Conservation (phyloP, 2,888 invertebrate species). For the Sturmia bella region DNA sequence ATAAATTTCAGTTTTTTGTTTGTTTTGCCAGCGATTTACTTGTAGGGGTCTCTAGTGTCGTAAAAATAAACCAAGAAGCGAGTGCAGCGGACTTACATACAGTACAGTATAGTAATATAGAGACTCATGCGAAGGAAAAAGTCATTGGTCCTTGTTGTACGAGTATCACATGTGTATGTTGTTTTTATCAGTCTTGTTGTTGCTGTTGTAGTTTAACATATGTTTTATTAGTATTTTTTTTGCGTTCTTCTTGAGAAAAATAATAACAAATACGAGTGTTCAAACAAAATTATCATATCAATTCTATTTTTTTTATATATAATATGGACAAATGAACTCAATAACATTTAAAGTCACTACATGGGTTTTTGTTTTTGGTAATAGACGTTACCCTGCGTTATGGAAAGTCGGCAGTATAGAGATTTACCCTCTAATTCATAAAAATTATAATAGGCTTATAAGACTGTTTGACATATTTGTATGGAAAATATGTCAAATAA, state of each 20-base stretch:
- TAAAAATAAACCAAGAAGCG: conserved; percentile 37
- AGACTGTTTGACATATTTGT: no score
- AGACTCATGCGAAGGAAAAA: conserved; percentile 20
- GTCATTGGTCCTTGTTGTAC: conserved; percentile 69
- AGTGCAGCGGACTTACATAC: conserved; percentile 1
- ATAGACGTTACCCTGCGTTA: neutral
- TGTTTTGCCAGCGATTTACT: conserved; percentile 39
- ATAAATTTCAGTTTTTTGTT: conserved; percentile 40
- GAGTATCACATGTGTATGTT: conserved; percentile 59
- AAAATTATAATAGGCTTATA: no score
- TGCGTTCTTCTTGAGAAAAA: neutral
- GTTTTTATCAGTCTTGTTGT: conserved; percentile 16
- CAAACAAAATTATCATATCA: conserved; percentile 49
- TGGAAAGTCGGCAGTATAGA: neutral
- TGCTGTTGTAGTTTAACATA: conserved; percentile 57
- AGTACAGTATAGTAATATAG: no score
- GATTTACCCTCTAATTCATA: neutral
- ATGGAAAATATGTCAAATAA: no score
- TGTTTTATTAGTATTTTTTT: conserved; percentile 22
- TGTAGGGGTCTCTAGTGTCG: conserved; percentile 58
- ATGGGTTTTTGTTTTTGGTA: neutral
- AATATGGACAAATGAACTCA: conserved; percentile 60
- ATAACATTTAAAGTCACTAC: conserved; percentile 50
- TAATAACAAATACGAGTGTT: neutral
- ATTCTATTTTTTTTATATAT: conserved; percentile 32